Evolutionary conservation across 2,797 vertebrate species (phyloP).

Genomic region (Melanotaenia maccullochi): DNA sequence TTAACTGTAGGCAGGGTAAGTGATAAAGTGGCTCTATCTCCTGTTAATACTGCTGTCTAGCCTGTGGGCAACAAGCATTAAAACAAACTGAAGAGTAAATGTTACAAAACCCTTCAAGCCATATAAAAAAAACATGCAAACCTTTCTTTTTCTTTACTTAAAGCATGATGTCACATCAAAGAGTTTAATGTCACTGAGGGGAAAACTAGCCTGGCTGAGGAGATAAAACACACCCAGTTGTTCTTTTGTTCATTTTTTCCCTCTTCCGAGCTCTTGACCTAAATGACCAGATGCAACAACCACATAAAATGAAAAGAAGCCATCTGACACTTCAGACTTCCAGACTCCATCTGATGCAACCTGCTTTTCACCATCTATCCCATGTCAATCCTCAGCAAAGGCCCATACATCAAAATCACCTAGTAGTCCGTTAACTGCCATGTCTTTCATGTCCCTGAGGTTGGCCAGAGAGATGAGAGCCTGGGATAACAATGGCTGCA

Average conservation of each 20-base stretch:
- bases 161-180: slow-evolving; percentile 36
- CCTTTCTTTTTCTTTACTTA: slow-evolving; percentile 38
- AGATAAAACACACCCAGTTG: slow-evolving; percentile 34
- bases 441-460: slow-evolving; percentile 60
- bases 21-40: slow-evolving; percentile 76
- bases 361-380: slow-evolving; percentile 51
- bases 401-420: slow-evolving; percentile 72
- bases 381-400: slow-evolving; percentile 62
- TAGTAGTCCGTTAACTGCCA: slow-evolving; percentile 42
- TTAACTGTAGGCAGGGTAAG: slow-evolving; percentile 76
- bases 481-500: slow-evolving; percentile 58
- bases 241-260: slow-evolving; percentile 13
- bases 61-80: slow-evolving; percentile 66
- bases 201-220: slow-evolving; percentile 35
- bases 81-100: slow-evolving; percentile 55
- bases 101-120: slow-evolving; percentile 43
- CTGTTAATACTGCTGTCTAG: slow-evolving; percentile 75
- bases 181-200: slow-evolving; percentile 29
- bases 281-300: slow-evolving; percentile 29
- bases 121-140: slow-evolving; percentile 30
- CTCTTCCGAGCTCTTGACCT: slow-evolving; percentile 44
- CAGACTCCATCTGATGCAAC: slow-evolving; percentile 44
- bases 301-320: slow-evolving; percentile 49
- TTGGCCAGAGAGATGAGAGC: slow-evolving; percentile 49
- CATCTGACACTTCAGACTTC: slow-evolving; percentile 35